Evolutionary conservation across 1,140 invertebrate genomes (phyloP).

Genomic region (Bombyx mori): ASM3026992v2 NC_085113.1:1908001-1908500

Average conservation of each 20-base stretch:
- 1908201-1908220: constrained; percentile 51
- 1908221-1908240: too few species aligned
- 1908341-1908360: constrained; percentile 29
- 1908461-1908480: too few species aligned
- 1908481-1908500: too few species aligned
- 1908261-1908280: constrained; percentile 35
- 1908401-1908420: constrained; percentile 39
- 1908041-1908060: too few species aligned
- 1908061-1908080: too few species aligned
- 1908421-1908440: too few species aligned
- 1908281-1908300: constrained; percentile 34
- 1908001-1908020: too few species aligned
- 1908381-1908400: constrained; percentile 23
- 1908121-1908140: not conserved
- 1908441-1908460: too few species aligned
- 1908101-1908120: not conserved
- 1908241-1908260: constrained; percentile 35
- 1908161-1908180: constrained; percentile 31
- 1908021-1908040: too few species aligned
- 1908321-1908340: constrained; percentile 58
- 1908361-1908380: constrained; percentile 18
- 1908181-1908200: constrained; percentile 40
- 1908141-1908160: constrained; percentile 14
- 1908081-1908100: constrained; percentile 7
- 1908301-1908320: constrained; percentile 57